A percentile compares a stretch with the other conserved stretches of the same genome.
These are phyloP conservation scores for Adelosebastes latens DNA, from an alignment of 2,797 vertebrate genomes.

Conservation along the genomic window DNA sequence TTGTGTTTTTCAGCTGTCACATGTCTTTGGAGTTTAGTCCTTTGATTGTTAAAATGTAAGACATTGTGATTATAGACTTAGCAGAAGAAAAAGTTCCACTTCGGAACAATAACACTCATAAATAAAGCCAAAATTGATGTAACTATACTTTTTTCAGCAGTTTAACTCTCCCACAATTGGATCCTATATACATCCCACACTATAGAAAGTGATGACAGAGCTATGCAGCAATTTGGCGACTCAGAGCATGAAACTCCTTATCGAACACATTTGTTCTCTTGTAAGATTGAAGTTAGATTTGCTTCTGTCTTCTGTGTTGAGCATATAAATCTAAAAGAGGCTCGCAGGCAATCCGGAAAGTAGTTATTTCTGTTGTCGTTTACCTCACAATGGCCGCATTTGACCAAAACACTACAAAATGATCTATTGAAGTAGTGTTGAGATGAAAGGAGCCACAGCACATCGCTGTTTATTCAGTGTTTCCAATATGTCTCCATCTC, in stretches of 20 bases:
- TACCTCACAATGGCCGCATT: not conserved
- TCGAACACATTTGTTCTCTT: not conserved
- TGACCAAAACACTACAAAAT: not conserved
- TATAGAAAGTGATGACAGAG: not conserved
- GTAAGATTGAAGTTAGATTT: not conserved
- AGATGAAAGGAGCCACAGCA: not conserved
- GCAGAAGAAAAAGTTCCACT: not conserved
- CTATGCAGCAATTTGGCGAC: not conserved
- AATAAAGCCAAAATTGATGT: not conserved
- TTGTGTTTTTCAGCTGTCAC: not conserved
- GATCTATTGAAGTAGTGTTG: not conserved
- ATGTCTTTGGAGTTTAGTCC: not conserved
- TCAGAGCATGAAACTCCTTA: not conserved
- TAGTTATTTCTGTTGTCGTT: not conserved
- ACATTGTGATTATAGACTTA: not conserved
- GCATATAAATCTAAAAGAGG: not conserved
- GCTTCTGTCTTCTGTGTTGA: not conserved
- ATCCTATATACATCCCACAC: not conserved
- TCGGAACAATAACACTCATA: not conserved
- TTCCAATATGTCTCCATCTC: not conserved
- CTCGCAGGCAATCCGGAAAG: not conserved
- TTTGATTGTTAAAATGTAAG: not conserved
- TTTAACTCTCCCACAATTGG: not conserved
- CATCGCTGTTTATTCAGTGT: not conserved
- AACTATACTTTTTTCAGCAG: not conserved